Percentiles rank a stretch among this genome's conserved stretches.
phyloP scores from a whole-genome alignment of 2,888 invertebrate genomes.

The Leptinotarsa haldemani region DNA sequence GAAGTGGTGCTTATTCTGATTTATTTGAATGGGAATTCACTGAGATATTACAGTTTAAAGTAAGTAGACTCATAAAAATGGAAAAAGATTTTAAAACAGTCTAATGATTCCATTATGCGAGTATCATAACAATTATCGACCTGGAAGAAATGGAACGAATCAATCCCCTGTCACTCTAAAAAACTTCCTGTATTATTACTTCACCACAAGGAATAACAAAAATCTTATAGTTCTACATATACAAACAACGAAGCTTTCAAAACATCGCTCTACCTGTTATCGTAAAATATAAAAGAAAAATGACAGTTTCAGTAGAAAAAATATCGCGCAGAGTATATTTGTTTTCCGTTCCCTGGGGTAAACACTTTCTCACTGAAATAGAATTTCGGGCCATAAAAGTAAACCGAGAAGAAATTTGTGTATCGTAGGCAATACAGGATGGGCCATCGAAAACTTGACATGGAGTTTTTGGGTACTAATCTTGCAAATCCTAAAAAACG shows the following conservation, averaged over 20 bases:
- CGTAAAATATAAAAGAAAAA: neutral
- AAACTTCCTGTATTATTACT: neutral
- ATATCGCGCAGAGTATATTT: constrained; percentile 19
- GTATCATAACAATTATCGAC: neutral
- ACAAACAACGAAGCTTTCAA: constrained; percentile 14
- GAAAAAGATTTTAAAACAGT: too few relatives aligned
- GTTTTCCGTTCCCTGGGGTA: neutral
- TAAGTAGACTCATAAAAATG: too few relatives aligned
- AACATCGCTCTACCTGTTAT: neutral
- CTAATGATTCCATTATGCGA: too few relatives aligned
- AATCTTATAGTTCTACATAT: neutral
- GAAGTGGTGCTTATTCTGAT: too few relatives aligned
- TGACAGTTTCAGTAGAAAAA: constrained; percentile 10
- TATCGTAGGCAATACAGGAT: neutral
- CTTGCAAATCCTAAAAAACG: too few relatives aligned
- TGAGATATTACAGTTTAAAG: too few relatives aligned
- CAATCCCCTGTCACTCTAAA: neutral
- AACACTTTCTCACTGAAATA: neutral
- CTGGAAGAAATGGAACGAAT: neutral
- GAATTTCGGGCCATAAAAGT: neutral
- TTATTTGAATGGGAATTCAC: too few relatives aligned
- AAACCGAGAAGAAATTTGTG: neutral
- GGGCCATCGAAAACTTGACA: too few relatives aligned
- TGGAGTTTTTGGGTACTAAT: too few relatives aligned
- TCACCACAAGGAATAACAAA: neutral